These are phyloP conservation scores for Lemur catta DNA, from an alignment of 2,797 vertebrate species.

Conservation along the genomic window DNA sequence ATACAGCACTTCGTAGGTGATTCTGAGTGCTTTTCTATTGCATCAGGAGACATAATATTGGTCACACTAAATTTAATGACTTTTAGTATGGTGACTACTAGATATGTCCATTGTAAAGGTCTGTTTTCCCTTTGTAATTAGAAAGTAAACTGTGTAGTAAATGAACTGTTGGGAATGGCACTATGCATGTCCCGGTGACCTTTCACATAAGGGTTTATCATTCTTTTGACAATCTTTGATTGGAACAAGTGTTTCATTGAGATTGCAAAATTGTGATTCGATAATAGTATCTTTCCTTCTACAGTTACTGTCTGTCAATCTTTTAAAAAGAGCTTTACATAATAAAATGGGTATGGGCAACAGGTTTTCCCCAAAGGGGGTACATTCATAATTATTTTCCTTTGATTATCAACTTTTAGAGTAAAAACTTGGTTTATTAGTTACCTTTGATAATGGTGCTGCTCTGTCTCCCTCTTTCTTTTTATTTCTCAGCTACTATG, in stretches of 20 bases:
- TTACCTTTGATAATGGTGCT: not conserved
- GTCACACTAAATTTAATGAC: not conserved
- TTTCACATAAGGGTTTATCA: not conserved
- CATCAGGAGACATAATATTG: not conserved
- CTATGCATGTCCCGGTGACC: not conserved
- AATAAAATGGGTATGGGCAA: not conserved
- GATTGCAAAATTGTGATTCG: not conserved
- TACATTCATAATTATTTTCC: not conserved
- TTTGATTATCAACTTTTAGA: constrained; percentile 22
- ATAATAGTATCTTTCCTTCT: not conserved
- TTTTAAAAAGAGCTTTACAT: not conserved
- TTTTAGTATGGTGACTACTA: not conserved
- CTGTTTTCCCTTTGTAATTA: constrained; percentile 34
- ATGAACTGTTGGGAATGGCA: not conserved
- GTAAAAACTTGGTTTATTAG: not conserved
- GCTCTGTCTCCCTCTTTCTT: not conserved
- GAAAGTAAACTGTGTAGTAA: not conserved
- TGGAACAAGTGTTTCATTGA: not conserved
- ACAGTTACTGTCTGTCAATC: not conserved
- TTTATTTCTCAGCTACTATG: not conserved
- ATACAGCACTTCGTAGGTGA: not conserved
- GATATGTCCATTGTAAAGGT: not conserved
- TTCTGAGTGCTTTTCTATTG: not conserved
- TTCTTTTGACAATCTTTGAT: not conserved
- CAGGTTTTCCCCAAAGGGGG: not conserved